These are phyloP conservation scores for Acleris emargana DNA, from an alignment of 2,888 invertebrate genomes.

Conservation along the genomic window DNA sequence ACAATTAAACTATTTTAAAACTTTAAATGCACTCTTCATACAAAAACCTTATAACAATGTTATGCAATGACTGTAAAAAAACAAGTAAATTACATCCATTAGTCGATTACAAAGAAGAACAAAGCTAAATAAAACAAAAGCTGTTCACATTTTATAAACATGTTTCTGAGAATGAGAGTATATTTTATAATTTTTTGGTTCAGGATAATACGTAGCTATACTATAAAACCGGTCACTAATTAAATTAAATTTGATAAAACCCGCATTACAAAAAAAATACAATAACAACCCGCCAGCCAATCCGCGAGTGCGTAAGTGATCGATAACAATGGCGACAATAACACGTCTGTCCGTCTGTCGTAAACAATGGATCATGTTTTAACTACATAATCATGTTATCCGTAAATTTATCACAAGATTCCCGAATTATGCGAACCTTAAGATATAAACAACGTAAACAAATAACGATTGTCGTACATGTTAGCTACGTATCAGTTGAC, in stretches of 20 bases:
- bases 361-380: constrained; percentile 34
- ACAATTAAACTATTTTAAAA: too few relatives aligned
- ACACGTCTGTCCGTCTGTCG: constrained; percentile 30
- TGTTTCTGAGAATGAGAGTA: too few relatives aligned
- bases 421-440: constrained; percentile 8
- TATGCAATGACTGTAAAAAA: too few relatives aligned
- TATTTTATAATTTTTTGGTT: too few relatives aligned
- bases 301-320: constrained; percentile 35
- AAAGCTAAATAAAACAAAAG: too few relatives aligned
- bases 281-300: constrained; percentile 34
- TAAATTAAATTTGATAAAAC: constrained; percentile 5
- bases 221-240: not conserved
- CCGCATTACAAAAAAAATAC: constrained; percentile 20
- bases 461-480: constrained; percentile 24
- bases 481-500: constrained; percentile 27
- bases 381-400: constrained; percentile 10
- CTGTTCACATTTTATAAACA: too few relatives aligned
- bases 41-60: too few relatives aligned
- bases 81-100: too few relatives aligned
- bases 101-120: too few relatives aligned
- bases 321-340: constrained; percentile 35
- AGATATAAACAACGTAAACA: constrained; percentile 33
- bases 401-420: constrained; percentile 4
- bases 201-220: not conserved
- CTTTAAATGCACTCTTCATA: too few relatives aligned